Evolutionary conservation across 2,113 vertebrate species (phyloP).

Genomic region (Cygnus buccinator): DNA sequence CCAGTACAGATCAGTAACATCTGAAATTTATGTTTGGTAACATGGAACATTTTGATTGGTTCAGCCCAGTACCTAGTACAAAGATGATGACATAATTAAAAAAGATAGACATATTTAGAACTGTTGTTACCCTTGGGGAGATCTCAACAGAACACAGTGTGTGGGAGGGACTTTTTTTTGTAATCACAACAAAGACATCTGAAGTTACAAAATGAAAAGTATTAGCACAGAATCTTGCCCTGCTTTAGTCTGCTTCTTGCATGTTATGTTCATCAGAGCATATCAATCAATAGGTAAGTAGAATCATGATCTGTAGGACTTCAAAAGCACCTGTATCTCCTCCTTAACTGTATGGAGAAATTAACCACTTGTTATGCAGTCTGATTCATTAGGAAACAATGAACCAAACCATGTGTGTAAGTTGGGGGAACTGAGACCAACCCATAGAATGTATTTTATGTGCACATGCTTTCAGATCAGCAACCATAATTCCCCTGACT

Average conservation of each 20-base stretch:
- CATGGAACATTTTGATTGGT: background rate
- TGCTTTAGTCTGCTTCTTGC: background rate
- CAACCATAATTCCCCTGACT: background rate
- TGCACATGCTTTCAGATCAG: background rate
- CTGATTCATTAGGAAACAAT: background rate
- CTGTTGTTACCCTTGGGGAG: background rate
- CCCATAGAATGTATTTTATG: background rate
- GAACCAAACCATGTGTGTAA: background rate
- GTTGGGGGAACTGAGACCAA: background rate
- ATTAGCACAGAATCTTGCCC: background rate
- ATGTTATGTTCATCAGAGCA: accelerated
- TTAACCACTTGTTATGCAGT: background rate
- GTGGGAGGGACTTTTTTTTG: background rate
- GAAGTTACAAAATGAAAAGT: background rate
- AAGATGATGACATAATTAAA: constrained; percentile 7
- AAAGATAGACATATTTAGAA: background rate
- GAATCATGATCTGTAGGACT: background rate
- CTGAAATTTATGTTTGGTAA: constrained; percentile 27
- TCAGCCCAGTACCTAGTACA: background rate
- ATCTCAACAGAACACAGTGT: background rate
- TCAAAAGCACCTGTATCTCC: background rate
- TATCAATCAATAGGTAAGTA: background rate
- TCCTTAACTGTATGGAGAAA: background rate
- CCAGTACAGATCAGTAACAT: background rate
- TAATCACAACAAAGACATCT: background rate